Percentiles rank a stretch among this genome's conserved stretches.
These are phyloP conservation scores for Episyrphus balteatus DNA, from an alignment of 1,140 invertebrate species.

Conservation along the genomic window DNA sequence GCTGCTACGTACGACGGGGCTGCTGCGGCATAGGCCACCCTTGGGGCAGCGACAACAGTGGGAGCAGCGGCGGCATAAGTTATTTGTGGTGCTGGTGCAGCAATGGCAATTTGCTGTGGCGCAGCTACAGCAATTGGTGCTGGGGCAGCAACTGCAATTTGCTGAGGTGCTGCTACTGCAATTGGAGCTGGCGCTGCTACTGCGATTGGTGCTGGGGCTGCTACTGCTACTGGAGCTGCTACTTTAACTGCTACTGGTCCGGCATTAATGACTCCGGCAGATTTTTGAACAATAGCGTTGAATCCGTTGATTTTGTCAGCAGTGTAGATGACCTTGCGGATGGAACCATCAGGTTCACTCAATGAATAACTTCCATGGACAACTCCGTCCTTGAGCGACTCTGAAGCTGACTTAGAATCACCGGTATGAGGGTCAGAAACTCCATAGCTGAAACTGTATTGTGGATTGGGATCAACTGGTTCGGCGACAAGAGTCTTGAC, in stretches of 20 bases:
- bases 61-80: slow-evolving; percentile 1
- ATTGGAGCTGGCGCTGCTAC: slow-evolving; percentile 37
- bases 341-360: slow-evolving; percentile 52
- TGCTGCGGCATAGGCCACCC: slow-evolving; percentile 2
- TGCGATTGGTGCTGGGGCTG: slow-evolving; percentile 16
- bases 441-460: slow-evolving; percentile 60
- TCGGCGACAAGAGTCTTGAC: slow-evolving; percentile 39
- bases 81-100: slow-evolving; percentile 3
- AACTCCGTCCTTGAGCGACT: slow-evolving; percentile 48
- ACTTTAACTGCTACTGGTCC: slow-evolving; percentile 29
- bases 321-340: slow-evolving; percentile 48
- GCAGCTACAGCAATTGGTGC: slow-evolving; percentile 6
- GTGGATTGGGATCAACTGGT: slow-evolving; percentile 55
- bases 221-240: slow-evolving; percentile 30
- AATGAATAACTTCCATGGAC: slow-evolving; percentile 51
- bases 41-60: slow-evolving; percentile 7
- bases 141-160: slow-evolving; percentile 3
- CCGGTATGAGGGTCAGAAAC: slow-evolving; percentile 59
- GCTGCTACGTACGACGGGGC: too few relatives aligned
- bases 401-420: slow-evolving; percentile 53
- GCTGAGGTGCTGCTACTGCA: slow-evolving; percentile 11
- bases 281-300: slow-evolving; percentile 49
- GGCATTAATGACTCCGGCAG: slow-evolving; percentile 31
- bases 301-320: slow-evolving; percentile 48
- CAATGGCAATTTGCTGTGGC: slow-evolving; percentile 26